A percentile compares a stretch with the other conserved stretches of the same genome.
phyloP scores from a whole-genome alignment of 2,113 vertebrate species.

The Rhynchopsitta pachyrhyncha region DNA sequence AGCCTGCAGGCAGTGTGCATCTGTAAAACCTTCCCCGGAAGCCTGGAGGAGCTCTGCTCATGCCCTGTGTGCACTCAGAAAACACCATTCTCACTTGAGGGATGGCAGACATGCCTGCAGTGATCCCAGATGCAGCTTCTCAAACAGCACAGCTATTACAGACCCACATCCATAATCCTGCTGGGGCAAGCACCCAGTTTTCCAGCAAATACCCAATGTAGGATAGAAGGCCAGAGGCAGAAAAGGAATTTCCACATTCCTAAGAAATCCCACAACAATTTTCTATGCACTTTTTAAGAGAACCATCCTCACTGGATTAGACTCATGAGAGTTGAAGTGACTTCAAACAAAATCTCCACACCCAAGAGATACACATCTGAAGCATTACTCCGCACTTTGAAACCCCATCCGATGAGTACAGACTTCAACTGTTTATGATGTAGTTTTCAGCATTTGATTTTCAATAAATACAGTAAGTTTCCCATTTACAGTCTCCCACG shows the following conservation, averaged over 20 bases:
- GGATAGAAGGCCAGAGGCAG: no score
- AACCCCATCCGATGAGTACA: neutral
- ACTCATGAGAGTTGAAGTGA: neutral
- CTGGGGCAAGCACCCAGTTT: neutral
- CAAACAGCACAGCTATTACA: neutral
- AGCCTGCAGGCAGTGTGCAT: neutral
- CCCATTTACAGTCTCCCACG: neutral
- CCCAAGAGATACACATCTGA: neutral
- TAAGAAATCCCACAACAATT: neutral
- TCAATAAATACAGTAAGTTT: neutral
- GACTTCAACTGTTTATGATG: neutral
- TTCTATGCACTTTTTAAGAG: neutral
- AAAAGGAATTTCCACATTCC: neutral
- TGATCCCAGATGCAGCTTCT: neutral
- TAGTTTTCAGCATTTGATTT: neutral
- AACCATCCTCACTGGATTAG: neutral
- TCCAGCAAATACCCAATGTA: neutral
- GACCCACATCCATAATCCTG: neutral
- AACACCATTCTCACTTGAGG: neutral
- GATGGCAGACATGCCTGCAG: neutral
- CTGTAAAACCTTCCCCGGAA: neutral
- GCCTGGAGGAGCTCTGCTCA: neutral
- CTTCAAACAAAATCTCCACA: neutral
- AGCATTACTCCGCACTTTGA: neutral
- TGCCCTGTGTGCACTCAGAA: neutral